Evolutionary conservation across 2,797 vertebrate species (phyloP), one percentile per base, ranked within the genome.

Genomic region (Phalloptychus januarius): DNA sequence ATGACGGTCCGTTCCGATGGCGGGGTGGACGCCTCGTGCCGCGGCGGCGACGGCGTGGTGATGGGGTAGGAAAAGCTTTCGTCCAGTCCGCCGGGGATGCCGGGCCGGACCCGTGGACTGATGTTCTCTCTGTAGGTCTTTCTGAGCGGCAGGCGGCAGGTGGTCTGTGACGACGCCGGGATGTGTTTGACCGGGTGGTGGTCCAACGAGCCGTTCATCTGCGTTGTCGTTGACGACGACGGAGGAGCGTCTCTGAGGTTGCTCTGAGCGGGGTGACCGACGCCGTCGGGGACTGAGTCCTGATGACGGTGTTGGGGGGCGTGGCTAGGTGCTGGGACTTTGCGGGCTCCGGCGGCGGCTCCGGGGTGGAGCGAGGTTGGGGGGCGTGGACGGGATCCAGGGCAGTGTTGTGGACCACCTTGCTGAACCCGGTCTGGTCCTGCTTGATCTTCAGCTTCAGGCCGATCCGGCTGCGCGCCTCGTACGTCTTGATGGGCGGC

Each of bases 381-480:
- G 93, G 91, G 0, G 97, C 96, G 91, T 98, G 97, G 76, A 97
- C 94, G 0, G 97, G 97, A 87, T 98, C 97, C 89, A 98, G 87
- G 4, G 98, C 98, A 0, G 98, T 99, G 93, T 99, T 99, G 92
- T 98, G 97, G 31, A 99, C 96, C 33, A 99, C 97, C 83, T 98
- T 98, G 82, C 97, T 97, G 76, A 98, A 95, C 1, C 98, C 97
- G 0, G 97, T 97, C 70, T 95, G 94, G 87, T 98, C 98, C 90
- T 99, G 98, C 80, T 99, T 99, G 93, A 99, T 99, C 93, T 99
- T 99, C 7, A 99, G 90, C 91, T 99, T 99, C 80, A 99, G 92
- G 36, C 97, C 97, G 0, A 98, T 98, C 44, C 97, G 95, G 74
- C 97, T 96, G 0, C 98, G 97, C 0, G 98, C 98, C 92, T 98